Percentiles rank a stretch among this genome's conserved stretches.
phyloP scores from a whole-genome alignment of 2,113 vertebrate genomes.

The Cepphus grylle region DNA sequence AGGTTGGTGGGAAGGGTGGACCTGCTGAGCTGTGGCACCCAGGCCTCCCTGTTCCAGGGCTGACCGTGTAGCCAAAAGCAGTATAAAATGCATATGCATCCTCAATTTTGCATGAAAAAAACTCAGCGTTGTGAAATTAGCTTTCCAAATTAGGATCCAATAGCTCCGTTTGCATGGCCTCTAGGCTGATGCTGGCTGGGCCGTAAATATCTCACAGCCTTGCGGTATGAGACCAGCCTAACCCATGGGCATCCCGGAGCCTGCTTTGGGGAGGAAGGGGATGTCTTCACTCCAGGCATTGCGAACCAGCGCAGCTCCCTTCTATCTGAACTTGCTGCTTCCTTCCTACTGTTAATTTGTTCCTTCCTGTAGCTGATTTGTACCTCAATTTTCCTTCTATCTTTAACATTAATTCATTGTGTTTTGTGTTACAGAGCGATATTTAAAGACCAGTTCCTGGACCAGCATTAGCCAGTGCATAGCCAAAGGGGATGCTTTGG shows the following conservation, averaged over 20 bases:
- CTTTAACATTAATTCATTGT: neutral
- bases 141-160: neutral
- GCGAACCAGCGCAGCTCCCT: neutral
- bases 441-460: neutral
- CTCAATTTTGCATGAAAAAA: slow-evolving; percentile 11
- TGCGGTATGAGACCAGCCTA: neutral
- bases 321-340: slow-evolving; percentile 29
- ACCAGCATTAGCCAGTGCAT: neutral
- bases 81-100: neutral
- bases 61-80: neutral
- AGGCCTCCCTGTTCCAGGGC: neutral
- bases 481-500: neutral
- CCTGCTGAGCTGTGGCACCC: neutral
- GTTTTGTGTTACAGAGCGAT: neutral
- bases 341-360: slow-evolving; percentile 22
- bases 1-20: neutral
- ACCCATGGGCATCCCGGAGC: neutral
- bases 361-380: slow-evolving; percentile 20
- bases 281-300: slow-evolving; percentile 25
- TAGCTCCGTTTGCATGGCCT: neutral
- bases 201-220: slow-evolving; percentile 20
- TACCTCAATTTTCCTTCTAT: neutral
- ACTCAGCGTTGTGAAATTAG: neutral
- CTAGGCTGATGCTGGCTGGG: neutral
- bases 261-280: neutral